Percentiles rank a stretch among this genome's conserved stretches.
phyloP scores from a whole-genome alignment of 2,888 invertebrate genomes.

The Ceraclea dissimilis region DNA sequence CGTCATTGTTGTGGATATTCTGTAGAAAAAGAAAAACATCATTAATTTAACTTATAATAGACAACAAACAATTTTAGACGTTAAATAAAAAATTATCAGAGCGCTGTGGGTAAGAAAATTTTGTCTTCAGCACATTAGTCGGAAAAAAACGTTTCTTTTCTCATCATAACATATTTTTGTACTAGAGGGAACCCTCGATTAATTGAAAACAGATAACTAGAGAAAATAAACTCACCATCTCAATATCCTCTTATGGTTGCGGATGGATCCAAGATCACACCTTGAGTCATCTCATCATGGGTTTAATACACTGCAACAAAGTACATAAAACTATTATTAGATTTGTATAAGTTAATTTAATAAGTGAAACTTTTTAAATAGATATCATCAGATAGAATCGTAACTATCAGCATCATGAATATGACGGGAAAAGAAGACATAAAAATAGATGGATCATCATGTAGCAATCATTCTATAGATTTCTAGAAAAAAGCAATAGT shows the following conservation, averaged over 20 bases:
- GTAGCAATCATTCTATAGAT: neutral
- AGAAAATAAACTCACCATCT: no score
- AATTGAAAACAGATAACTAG: neutral
- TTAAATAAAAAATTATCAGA: conserved; percentile 13
- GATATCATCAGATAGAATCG: neutral
- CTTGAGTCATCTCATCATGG: no score
- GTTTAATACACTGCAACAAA: no score
- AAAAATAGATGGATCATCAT: conserved; percentile 28
- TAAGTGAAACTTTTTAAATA: no score
- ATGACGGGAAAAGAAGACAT: conserved; percentile 50
- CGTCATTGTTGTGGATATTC: no score
- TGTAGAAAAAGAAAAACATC: no score
- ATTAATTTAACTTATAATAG: no score
- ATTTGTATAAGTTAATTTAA: no score
- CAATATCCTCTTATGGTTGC: no score
- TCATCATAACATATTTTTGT: conserved; percentile 16
- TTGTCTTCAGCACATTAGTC: conserved; percentile 26
- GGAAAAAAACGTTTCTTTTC: conserved; percentile 23
- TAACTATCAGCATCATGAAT: conserved; percentile 34
- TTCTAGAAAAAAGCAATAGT: conserved; percentile 11
- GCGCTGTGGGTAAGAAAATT: conserved; percentile 25
- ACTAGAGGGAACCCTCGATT: neutral
- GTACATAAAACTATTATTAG: no score
- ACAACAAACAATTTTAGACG: no score
- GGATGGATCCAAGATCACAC: no score